These are phyloP conservation scores for Chesias legatella DNA, from an alignment of 2,888 invertebrate genomes.

Conservation along the genomic window DNA sequence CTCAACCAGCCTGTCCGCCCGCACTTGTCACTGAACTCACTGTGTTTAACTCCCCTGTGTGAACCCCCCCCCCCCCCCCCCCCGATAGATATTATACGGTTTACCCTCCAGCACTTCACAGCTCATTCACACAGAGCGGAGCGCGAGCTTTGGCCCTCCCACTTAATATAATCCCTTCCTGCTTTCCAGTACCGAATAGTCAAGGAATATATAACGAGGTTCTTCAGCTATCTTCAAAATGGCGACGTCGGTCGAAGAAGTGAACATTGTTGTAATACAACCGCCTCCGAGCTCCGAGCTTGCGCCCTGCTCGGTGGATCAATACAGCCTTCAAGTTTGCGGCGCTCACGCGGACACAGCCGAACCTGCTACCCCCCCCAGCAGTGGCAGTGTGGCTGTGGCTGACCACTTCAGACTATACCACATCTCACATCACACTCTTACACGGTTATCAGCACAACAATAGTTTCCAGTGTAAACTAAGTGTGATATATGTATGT, in stretches of 20 bases:
- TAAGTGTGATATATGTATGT: background rate
- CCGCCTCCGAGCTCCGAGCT: constrained; percentile 51
- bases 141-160: background rate
- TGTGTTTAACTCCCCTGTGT: background rate
- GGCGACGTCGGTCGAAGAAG: constrained; percentile 27
- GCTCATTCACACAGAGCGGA: background rate
- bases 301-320: constrained; percentile 54
- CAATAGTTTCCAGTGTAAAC: constrained; percentile 7
- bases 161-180: constrained; percentile 7
- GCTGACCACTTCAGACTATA: no score
- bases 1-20: no score
- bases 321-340: constrained; percentile 73
- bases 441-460: constrained; percentile 18
- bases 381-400: no score
- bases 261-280: constrained; percentile 45
- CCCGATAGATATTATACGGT: background rate
- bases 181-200: constrained; percentile 2
- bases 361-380: constrained; percentile 23
- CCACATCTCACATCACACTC: no score
- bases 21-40: constrained; percentile 4
- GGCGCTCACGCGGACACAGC: constrained; percentile 19
- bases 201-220: constrained; percentile 8
- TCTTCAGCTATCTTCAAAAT: constrained; percentile 8
- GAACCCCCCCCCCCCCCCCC: no score
- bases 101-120: constrained; percentile 1